Base-by-base conservation (phyloP, 1,140 invertebrate species). In the Armadillidium nasatum region DNA sequence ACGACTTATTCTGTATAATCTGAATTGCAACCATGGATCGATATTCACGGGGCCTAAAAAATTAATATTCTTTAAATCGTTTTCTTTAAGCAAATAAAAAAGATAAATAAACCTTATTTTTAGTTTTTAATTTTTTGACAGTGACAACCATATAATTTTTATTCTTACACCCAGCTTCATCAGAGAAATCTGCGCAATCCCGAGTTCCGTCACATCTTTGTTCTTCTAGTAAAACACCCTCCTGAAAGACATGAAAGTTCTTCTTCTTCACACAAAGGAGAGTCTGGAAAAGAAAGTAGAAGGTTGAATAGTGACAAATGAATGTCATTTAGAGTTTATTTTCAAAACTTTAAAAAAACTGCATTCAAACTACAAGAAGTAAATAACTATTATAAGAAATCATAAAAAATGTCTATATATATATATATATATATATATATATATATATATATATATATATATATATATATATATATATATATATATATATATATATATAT, bases 111-210 rank as follows among this genome's bases (percentile, higher is more conserved):
- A n/a, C n/a, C n/a, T n/a, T 33, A 33, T 3, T 33, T 33, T 6
- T 33, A 33, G 33, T 33, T 33, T 33, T 33, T 33, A 3, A 1
- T 33, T 33, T 33, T 33, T 33, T 6, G 33, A 3, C 33, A 33
- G 33, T 33, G 33, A 33, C 6, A 33, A 6, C 33, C 1, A 33
- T 33, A 33, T 3, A 33, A 33, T 33, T 33, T 1, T 33, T 33
- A 33, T 33, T 6, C 84, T 84, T 82, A 87, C 86, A 87, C 67
- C 83, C 82, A 13, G 82, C 79, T 82, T 87, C 86, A 72, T 87
- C 86, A 10, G 83, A 84, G 11, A 82, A 82, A 81, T 87, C 86
- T 0, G 76, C 71, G 78, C 86, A 87, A 22, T 86, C 82, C 33
- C 44, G 71, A 21, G 76, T 74, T 7, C 85, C 85, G 74, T 87